Base-by-base conservation (phyloP, 1,140 invertebrate genomes). In the Fopius arisanus region DNA sequence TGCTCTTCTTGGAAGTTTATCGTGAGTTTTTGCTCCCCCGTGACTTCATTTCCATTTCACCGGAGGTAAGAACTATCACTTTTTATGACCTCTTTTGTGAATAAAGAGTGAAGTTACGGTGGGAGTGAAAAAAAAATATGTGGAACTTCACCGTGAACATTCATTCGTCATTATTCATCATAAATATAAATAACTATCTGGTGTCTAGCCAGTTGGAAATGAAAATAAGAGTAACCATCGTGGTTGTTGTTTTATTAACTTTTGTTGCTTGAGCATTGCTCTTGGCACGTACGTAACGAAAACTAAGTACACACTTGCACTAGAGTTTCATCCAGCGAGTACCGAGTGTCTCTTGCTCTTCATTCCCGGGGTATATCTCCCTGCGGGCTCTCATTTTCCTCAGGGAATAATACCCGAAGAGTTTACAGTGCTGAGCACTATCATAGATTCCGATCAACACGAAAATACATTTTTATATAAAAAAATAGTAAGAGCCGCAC, bases 331-430 rank as follows among this genome's bases (percentile, higher is more conserved):
- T 59, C 54, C 26, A 59, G 48, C 48, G 9, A 12, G 9, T 21
- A 54, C 48, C 3, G n/a, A 59, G 54, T 6, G 54, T 26, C 43
- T 48, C 43, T 48, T 28, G 54, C 54, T 59, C 54, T 59, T 59
- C 54, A 59, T 59, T 59, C 54, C 14, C 19, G 23, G 19, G 54
- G 54, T 59, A 59, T 28, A 59, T 26, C 54, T 14, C 43, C 23
- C 54, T 59, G 54, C 23, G 54, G 54, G 54, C 54, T 59, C 19
- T 28, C 54, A 59, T 59, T 59, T 59, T 59, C 54, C 54, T 7
- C 10, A 12, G 54, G 54, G 23, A 28, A 59, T 59, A 59, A 59
- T 59, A 59, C 54, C 26, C 21, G 5, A 5, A 23, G 54, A 59
- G 7, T 59, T 59, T 26, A 59, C 54, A 59, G 54, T 59, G 54